phyloP scores from a whole-genome alignment of 2,888 invertebrate species.

The Nymphalis c-album region DNA sequence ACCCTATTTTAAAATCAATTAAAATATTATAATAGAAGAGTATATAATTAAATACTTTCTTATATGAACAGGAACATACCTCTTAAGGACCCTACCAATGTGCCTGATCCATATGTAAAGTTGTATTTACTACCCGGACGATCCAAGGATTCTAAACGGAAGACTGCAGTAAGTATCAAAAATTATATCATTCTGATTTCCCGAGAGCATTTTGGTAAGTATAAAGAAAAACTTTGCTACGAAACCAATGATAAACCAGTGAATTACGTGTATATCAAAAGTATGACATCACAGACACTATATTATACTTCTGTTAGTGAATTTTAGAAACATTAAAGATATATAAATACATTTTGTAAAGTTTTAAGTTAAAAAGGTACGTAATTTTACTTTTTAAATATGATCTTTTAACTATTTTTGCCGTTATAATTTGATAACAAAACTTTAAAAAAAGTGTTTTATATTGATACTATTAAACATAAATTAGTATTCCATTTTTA shows the following conservation, averaged over 20 bases:
- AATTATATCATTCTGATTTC: neutral
- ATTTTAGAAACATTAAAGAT: too few relatives aligned
- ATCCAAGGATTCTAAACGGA: slow-evolving; percentile 92
- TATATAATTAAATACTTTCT: neutral
- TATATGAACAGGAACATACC: slow-evolving; percentile 85
- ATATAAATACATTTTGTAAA: too few relatives aligned
- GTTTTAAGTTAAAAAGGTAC: too few relatives aligned
- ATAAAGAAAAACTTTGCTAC: too few relatives aligned
- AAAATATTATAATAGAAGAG: neutral
- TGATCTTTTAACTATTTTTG: neutral
- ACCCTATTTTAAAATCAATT: neutral
- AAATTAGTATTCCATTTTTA: neutral
- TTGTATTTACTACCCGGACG: slow-evolving; percentile 92
- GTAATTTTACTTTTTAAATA: too few relatives aligned
- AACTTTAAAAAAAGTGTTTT: too few relatives aligned
- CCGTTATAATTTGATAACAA: neutral
- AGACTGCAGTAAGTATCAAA: slow-evolving; percentile 84
- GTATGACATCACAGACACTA: too few relatives aligned
- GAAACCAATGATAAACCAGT: too few relatives aligned
- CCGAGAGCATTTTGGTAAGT: too few relatives aligned
- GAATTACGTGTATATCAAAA: too few relatives aligned
- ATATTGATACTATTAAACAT: too few relatives aligned
- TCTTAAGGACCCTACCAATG: slow-evolving; percentile 88
- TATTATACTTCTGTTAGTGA: too few relatives aligned
- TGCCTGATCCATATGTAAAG: slow-evolving; percentile 95